These are phyloP conservation scores for Molossus alvarezi DNA, from an alignment of 2,797 vertebrate genomes.

Conservation along the genomic window DNA sequence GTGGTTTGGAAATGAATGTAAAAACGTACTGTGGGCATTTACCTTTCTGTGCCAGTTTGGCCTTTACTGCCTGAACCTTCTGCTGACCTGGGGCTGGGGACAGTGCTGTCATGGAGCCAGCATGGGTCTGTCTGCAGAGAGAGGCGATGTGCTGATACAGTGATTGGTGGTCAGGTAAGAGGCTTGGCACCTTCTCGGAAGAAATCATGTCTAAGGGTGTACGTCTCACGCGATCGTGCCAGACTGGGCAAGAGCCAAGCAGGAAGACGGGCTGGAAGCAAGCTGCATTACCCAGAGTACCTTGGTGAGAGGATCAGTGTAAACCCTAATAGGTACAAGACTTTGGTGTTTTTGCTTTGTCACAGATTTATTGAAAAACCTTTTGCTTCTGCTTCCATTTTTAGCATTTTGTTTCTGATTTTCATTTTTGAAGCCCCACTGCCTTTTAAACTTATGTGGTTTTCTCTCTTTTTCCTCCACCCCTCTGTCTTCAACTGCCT, in stretches of 20 bases:
- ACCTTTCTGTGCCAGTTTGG: constrained; percentile 90
- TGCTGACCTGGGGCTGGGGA: constrained; percentile 69
- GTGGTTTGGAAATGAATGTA: constrained; percentile 91
- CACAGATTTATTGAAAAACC: constrained; percentile 86
- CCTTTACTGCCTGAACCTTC: constrained; percentile 87
- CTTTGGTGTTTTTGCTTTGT: constrained; percentile 89
- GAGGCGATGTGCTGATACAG: constrained; percentile 64
- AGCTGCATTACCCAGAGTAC: constrained; percentile 88
- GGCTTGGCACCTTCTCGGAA: constrained; percentile 78
- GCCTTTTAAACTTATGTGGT: constrained; percentile 63
- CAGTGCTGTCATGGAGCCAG: constrained; percentile 84
- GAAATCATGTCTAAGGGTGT: constrained; percentile 88
- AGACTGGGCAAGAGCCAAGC: constrained; percentile 84
- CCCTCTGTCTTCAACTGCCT: background rate
- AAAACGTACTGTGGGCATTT: constrained; percentile 89
- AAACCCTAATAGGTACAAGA: constrained; percentile 90
- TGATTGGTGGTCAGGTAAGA: constrained; percentile 71
- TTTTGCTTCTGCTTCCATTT: constrained; percentile 88
- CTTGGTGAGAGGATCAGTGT: constrained; percentile 87
- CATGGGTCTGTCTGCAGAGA: constrained; percentile 80
- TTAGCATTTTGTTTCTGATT: constrained; percentile 87
- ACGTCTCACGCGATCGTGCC: constrained; percentile 85
- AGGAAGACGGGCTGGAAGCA: constrained; percentile 88
- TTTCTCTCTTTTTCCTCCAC: constrained; percentile 16
- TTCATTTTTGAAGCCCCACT: constrained; percentile 70